Percentiles rank a stretch among this genome's conserved stretches.
These are phyloP conservation scores for Nomada ferruginata DNA, from an alignment of 2,888 invertebrate genomes.

Conservation along the genomic window DNA sequence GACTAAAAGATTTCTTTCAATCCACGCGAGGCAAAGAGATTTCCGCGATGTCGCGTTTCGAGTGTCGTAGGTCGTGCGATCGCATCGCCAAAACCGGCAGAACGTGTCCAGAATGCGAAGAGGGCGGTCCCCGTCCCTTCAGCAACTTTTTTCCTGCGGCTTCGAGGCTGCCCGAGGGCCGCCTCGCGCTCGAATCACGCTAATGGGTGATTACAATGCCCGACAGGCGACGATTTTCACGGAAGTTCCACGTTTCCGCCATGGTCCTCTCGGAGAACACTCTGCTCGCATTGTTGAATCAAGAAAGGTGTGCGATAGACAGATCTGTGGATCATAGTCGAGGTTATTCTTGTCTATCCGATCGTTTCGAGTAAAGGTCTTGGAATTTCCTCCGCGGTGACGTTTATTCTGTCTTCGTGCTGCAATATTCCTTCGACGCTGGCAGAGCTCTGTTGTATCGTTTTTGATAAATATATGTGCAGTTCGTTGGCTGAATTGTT, in stretches of 20 bases:
- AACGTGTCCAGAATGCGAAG: slow-evolving; percentile 56
- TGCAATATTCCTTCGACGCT: too few species aligned
- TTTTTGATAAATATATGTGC: too few species aligned
- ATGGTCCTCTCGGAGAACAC: background rate
- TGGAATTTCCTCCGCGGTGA: too few species aligned
- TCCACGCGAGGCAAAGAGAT: too few species aligned
- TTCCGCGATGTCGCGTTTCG: slow-evolving; percentile 10
- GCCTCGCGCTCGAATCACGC: slow-evolving; percentile 29
- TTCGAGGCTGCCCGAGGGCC: slow-evolving; percentile 25
- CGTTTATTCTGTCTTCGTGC: too few species aligned
- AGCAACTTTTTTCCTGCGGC: slow-evolving; percentile 24
- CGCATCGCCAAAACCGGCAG: slow-evolving; percentile 39
- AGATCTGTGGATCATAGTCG: too few species aligned
- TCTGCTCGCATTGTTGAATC: background rate
- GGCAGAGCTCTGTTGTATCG: too few species aligned
- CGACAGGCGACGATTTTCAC: slow-evolving; percentile 32
- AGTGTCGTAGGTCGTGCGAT: slow-evolving; percentile 59
- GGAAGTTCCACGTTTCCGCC: background rate
- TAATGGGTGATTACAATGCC: slow-evolving; percentile 46
- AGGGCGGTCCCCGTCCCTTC: slow-evolving; percentile 31
- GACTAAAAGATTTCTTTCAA: too few species aligned
- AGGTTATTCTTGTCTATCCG: too few species aligned
- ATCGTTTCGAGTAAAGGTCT: too few species aligned
- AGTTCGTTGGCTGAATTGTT: too few species aligned
- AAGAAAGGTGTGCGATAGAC: too few species aligned